Conservation (phyloP, 2,888 invertebrate species). For the Tipula vernalis region DNA sequence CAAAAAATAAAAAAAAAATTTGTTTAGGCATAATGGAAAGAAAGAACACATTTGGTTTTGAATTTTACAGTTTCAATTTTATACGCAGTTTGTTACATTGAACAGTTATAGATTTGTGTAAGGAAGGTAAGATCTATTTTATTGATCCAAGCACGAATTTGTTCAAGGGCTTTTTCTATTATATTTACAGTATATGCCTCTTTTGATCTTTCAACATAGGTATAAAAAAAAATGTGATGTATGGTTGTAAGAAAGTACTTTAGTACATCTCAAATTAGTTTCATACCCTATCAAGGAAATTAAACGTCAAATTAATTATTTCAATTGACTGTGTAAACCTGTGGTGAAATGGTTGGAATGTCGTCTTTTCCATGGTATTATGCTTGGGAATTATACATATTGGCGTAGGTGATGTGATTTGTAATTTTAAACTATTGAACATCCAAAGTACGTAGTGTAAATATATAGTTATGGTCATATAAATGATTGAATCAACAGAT, state of each 20-base stretch:
- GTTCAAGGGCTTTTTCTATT: background rate
- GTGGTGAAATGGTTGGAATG: background rate
- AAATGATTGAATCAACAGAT: no score
- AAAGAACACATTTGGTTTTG: background rate
- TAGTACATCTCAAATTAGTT: background rate
- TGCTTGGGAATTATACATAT: no score
- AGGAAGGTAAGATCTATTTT: background rate
- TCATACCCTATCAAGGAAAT: background rate
- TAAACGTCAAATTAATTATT: background rate
- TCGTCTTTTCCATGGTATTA: background rate
- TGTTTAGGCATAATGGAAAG: background rate
- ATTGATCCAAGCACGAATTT: background rate
- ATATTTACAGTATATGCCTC: background rate
- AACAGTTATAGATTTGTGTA: background rate
- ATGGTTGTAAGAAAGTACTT: no score
- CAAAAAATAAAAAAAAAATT: background rate
- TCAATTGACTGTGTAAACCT: background rate
- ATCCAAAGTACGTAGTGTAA: no score
- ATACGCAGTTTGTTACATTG: background rate
- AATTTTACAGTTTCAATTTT: background rate
- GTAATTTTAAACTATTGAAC: background rate
- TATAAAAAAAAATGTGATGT: no score
- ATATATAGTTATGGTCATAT: no score
- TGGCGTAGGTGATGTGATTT: background rate
- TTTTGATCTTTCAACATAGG: background rate